Conservation (phyloP, 2,113 vertebrate genomes). For the Corythaeola cristata region DNA sequence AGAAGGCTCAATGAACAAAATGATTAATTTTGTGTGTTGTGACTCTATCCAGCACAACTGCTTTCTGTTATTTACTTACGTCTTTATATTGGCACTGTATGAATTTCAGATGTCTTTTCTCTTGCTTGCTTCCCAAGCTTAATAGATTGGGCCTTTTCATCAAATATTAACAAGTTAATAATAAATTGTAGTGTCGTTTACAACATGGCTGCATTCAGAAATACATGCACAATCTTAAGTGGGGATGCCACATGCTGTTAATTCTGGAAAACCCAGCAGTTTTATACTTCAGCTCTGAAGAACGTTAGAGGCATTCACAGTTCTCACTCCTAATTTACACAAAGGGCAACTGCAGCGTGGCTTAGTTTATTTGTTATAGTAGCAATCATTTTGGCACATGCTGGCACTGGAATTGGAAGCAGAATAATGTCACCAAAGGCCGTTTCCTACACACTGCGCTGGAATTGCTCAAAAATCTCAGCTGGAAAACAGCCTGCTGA, state of each 20-base stretch:
- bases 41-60: background rate
- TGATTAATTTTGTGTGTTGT: background rate
- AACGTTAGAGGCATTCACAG: background rate
- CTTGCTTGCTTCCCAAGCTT: background rate
- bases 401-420: background rate
- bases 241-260: background rate
- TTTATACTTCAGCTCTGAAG: background rate
- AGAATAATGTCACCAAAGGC: conserved; percentile 42
- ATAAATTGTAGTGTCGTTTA: background rate
- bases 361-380: background rate
- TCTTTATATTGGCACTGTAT: background rate
- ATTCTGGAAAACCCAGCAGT: background rate
- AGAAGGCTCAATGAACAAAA: background rate
- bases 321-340: background rate
- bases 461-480: conserved; percentile 37
- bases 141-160: background rate
- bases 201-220: background rate
- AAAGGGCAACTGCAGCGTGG: background rate
- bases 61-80: background rate
- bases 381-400: background rate
- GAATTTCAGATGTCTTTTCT: background rate
- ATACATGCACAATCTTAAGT: background rate
- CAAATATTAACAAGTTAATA: background rate
- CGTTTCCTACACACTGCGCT: conserved; percentile 42
- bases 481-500: background rate